Conservation (phyloP, 1,140 invertebrate species). For the Neodiprion lecontei region DNA sequence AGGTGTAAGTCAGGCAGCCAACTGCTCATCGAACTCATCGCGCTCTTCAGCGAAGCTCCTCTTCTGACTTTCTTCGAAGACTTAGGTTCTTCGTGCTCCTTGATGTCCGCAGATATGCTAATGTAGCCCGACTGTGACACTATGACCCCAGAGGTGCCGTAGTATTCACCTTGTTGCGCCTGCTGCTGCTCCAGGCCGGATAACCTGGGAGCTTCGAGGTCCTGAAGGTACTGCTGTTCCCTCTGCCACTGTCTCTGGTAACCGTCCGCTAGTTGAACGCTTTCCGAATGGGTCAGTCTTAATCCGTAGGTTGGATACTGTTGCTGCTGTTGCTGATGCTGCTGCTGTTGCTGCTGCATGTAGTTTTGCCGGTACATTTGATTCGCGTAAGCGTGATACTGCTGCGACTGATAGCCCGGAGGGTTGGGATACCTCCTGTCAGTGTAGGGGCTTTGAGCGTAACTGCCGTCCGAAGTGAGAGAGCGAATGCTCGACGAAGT, state of each 20-base stretch:
- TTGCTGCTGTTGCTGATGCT: constrained; percentile 50
- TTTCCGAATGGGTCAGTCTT: constrained; percentile 39
- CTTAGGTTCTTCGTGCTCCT: constrained; percentile 66
- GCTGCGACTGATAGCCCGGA: constrained; percentile 51
- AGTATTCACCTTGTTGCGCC: constrained; percentile 63
- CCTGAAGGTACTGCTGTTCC: constrained; percentile 52
- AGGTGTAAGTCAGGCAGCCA: constrained; percentile 84
- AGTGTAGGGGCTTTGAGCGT: constrained; percentile 67
- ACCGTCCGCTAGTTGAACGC: constrained; percentile 46
- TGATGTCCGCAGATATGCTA: constrained; percentile 75
- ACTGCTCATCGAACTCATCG: constrained; percentile 80
- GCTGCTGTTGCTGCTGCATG: constrained; percentile 55
- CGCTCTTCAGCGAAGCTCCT: constrained; percentile 76
- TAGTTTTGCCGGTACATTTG: constrained; percentile 53
- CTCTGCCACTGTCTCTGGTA: constrained; percentile 54
- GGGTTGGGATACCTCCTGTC: constrained; percentile 63
- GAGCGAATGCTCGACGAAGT: constrained; percentile 66
- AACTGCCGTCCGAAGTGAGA: constrained; percentile 66
- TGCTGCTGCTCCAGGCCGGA: constrained; percentile 59
- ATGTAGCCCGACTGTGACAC: constrained; percentile 86
- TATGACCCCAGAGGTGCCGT: constrained; percentile 69
- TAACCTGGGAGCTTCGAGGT: constrained; percentile 38
- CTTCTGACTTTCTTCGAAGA: constrained; percentile 72
- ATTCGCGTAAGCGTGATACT: constrained; percentile 51
- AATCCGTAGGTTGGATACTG: constrained; percentile 54